These are phyloP conservation scores for Sebastes melanostomus DNA, from an alignment of 2,797 vertebrate genomes.

Conservation along the genomic window DNA sequence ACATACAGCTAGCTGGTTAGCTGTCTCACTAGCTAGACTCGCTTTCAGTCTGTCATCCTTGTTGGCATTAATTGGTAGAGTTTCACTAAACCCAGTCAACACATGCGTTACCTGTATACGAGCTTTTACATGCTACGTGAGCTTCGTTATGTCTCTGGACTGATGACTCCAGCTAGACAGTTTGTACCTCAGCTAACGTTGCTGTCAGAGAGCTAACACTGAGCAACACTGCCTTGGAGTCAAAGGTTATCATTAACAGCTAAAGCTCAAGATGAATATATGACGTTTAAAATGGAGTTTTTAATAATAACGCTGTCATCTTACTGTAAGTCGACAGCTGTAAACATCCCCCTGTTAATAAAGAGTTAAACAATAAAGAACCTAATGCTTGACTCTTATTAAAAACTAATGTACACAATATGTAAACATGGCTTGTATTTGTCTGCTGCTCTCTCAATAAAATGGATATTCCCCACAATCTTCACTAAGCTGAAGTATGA, in stretches of 20 bases:
- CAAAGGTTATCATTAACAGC: background rate
- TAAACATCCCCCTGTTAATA: background rate
- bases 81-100: background rate
- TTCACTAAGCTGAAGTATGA: background rate
- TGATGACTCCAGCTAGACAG: background rate
- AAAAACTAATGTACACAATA: background rate
- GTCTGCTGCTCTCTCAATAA: background rate
- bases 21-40: slow-evolving; percentile 13
- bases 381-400: background rate
- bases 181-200: background rate
- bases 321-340: background rate
- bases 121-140: background rate
- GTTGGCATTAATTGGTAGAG: background rate
- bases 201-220: background rate
- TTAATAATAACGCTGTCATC: background rate
- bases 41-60: background rate
- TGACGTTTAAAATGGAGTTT: background rate
- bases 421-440: background rate
- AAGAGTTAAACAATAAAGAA: background rate
- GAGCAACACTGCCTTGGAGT: background rate
- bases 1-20: slow-evolving; percentile 25
- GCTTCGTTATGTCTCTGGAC: background rate
- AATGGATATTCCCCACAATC: background rate
- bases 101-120: background rate
- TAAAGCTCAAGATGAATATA: background rate